Conservation (phyloP, 1,140 invertebrate genomes). For the Pygmarrhopalites habei region DNA sequence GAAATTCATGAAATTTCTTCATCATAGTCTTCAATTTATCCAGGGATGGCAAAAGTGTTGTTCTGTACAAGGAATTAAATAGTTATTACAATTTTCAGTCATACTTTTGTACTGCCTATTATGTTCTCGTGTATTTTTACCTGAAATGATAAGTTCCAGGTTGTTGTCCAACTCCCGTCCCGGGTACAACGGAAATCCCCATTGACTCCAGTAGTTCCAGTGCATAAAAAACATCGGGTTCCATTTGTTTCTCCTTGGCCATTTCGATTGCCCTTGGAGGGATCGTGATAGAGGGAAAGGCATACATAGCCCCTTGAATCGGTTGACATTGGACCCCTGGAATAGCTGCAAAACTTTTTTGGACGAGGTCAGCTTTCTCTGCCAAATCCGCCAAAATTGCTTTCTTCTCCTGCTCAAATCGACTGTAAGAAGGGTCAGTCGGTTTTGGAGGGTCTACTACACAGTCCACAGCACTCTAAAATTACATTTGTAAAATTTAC, state of each 20-base stretch:
- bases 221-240: constrained; percentile 34
- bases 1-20: constrained; percentile 24
- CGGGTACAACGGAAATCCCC: constrained; percentile 35
- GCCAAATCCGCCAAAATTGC: constrained; percentile 52
- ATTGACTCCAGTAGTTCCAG: constrained; percentile 30
- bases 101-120: neutral
- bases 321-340: constrained; percentile 23
- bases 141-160: constrained; percentile 33
- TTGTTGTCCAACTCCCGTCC: constrained; percentile 30
- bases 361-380: constrained; percentile 42
- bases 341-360: constrained; percentile 21
- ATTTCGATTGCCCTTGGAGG: too few species aligned
- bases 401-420: constrained; percentile 50
- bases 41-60: constrained; percentile 18
- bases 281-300: too few species aligned
- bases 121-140: constrained; percentile 3
- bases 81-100: neutral
- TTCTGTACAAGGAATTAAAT: constrained; percentile 12
- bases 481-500: constrained; percentile 40
- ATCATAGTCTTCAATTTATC: constrained; percentile 12
- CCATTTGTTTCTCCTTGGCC: constrained; percentile 5
- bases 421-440: constrained; percentile 51
- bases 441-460: constrained; percentile 55
- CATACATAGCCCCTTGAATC: constrained; percentile 37
- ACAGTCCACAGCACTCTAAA: constrained; percentile 54